A percentile compares a stretch with the other conserved stretches of the same genome.
These are phyloP conservation scores for Erpornis zantholeuca DNA, from an alignment of 2,113 vertebrate species.

Conservation along the genomic window DNA sequence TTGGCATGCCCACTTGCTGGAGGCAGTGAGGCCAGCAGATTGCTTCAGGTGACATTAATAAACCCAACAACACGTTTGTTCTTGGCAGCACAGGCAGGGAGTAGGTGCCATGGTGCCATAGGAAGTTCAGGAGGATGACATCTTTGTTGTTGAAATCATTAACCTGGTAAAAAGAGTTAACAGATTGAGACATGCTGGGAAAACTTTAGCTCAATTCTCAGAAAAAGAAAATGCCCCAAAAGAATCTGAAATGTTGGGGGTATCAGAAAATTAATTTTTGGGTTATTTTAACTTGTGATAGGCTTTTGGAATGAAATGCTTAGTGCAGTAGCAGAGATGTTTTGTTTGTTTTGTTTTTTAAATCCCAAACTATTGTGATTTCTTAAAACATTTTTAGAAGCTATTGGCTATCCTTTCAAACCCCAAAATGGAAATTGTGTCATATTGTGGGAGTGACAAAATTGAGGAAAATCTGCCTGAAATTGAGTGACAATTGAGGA, in stretches of 20 bases:
- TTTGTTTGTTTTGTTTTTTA: not conserved
- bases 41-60: constrained; percentile 36
- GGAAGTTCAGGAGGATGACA: not conserved
- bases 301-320: not conserved
- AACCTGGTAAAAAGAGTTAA: not conserved
- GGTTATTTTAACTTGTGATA: not conserved
- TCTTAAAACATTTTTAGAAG: not conserved
- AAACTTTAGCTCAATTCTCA: not conserved
- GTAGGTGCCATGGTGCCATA: not conserved
- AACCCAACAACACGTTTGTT: constrained; percentile 9
- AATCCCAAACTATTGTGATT: not conserved
- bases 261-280: not conserved
- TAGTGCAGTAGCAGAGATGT: not conserved
- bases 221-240: not conserved
- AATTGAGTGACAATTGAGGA: too few relatives aligned
- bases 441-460: not conserved
- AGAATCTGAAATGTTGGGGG: not conserved
- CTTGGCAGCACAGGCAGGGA: not conserved
- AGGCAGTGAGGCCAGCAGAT: not conserved
- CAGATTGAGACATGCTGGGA: not conserved
- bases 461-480: not conserved
- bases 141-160: not conserved
- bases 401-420: not conserved
- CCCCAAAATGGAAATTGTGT: not conserved
- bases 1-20: not conserved